Base-by-base conservation (phyloP, 2,113 vertebrate species). In the Halcyon malimbica region DNA sequence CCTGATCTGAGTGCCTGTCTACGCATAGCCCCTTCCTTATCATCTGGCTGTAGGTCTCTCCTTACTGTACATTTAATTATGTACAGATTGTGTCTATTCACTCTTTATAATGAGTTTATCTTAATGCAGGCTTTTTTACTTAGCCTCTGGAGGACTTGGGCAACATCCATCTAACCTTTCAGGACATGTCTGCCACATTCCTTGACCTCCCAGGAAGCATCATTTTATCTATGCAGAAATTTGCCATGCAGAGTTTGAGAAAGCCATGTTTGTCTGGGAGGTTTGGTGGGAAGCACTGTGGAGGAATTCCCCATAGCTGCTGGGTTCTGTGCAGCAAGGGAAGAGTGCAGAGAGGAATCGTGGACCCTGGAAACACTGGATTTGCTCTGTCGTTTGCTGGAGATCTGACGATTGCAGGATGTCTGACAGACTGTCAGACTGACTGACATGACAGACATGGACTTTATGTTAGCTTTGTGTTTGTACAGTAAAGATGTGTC, bases 231-330 rank as follows among this genome's bases (percentile, higher is more conserved):
- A 51, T 37, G n/a, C 5, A 44, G 31, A 67, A 50, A 65, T 42
- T 54, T 56, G 19, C 48, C 14, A 23, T 4, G 5, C 39, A 83
- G 37, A 54, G 39, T 75, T 83, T 76, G n/a, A 71, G 75, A 79
- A 76, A 80, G 37, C 6, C 0, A 0, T 14, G 2, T 46, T 86
- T 86, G 8, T 44, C 21, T 9, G 2, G 51, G 29, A 57, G 20
- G 25, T 83, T 70, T 75, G 51, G 4, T 53, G 37, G 21, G 31
- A 89, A 35, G 28, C 2, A 1, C 28, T 71, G 2, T 42, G 19
- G 42, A 79, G 39, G 28, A 53, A 5, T 57, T 92, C 54, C 37
- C 33, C 11, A 5, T 56, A 48, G 44, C 35, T 70, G 21, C 39
- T 73, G n/a, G 28, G 24, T 44, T 54, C 74, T 82, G 23, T n/a